Evolutionary conservation across 2,888 invertebrate genomes (phyloP).

Genomic region (Eristalis pertinax): DNA sequence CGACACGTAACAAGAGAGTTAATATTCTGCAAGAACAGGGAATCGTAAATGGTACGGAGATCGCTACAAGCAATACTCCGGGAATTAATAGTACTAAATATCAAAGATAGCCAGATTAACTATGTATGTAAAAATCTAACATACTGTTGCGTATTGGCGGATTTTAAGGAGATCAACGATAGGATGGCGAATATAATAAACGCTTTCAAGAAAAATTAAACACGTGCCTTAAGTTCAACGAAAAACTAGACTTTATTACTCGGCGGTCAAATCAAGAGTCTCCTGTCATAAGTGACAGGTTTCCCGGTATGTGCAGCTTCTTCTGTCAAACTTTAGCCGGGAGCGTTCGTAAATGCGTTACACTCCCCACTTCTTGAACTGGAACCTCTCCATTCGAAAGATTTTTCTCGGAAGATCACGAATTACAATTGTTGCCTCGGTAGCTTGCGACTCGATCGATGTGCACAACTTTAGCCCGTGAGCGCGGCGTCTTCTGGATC

Average conservation of each 20-base stretch:
- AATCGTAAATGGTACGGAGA: no score
- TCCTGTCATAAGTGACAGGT: background rate
- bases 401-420: background rate
- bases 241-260: background rate
- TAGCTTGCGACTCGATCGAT: background rate
- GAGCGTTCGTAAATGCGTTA: background rate
- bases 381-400: background rate
- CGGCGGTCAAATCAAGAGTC: background rate
- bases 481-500: constrained; percentile 37
- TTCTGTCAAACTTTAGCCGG: no score
- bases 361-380: constrained; percentile 18
- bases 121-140: no score
- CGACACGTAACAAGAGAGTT: no score
- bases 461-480: constrained; percentile 20
- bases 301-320: no score
- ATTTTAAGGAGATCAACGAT: background rate
- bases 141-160: background rate
- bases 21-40: no score
- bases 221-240: background rate
- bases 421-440: constrained; percentile 9
- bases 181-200: background rate
- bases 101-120: no score
- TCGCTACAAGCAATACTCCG: no score
- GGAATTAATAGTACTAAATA: no score
- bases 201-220: background rate